These are phyloP conservation scores for Sebastes trivittatus DNA, from an alignment of 2,797 vertebrate species.

Conservation along the genomic window DNA sequence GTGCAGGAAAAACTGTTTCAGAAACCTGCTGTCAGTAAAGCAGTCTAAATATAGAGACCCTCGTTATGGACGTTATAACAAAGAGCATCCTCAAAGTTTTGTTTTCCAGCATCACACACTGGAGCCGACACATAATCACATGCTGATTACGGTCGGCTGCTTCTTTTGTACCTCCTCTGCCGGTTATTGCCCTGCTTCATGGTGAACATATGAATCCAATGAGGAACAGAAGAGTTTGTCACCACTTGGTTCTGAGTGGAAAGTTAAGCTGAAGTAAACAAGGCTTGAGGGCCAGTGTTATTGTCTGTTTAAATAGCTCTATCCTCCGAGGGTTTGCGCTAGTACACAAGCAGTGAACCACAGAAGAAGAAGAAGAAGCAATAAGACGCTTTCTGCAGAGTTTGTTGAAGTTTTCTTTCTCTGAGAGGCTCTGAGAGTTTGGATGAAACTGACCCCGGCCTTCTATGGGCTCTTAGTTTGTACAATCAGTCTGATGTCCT, in stretches of 20 bases:
- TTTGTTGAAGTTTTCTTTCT: conserved; percentile 30
- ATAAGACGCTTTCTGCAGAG: conserved; percentile 10
- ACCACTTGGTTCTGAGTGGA: conserved; percentile 48
- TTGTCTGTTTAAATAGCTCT: conserved; percentile 65
- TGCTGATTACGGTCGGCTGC: conserved; percentile 31
- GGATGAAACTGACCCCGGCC: conserved; percentile 32
- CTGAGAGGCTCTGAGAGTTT: conserved; percentile 26
- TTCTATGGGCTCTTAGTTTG: conserved; percentile 23
- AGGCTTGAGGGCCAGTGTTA: conserved; percentile 40
- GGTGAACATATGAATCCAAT: conserved; percentile 30
- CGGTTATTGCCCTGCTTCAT: conserved; percentile 3
- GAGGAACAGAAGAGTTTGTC: conserved; percentile 25
- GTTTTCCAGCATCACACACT: conserved; percentile 40
- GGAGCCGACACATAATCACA: conserved; percentile 40
- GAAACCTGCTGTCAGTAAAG: conserved; percentile 37
- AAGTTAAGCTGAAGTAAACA: conserved; percentile 63
- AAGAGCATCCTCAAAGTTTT: conserved; percentile 46
- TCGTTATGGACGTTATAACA: conserved; percentile 46
- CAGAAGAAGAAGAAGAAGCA: conserved; percentile 22
- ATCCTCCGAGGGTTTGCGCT: conserved; percentile 35
- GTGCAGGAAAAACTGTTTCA: conserved; percentile 31
- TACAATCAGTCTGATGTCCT: conserved; percentile 14
- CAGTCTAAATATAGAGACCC: conserved; percentile 51
- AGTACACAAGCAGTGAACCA: conserved; percentile 33
- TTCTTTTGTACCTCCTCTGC: conserved; percentile 46